Base-by-base conservation (phyloP, 2,113 vertebrate genomes). In the Turdus rufiventris region DNA sequence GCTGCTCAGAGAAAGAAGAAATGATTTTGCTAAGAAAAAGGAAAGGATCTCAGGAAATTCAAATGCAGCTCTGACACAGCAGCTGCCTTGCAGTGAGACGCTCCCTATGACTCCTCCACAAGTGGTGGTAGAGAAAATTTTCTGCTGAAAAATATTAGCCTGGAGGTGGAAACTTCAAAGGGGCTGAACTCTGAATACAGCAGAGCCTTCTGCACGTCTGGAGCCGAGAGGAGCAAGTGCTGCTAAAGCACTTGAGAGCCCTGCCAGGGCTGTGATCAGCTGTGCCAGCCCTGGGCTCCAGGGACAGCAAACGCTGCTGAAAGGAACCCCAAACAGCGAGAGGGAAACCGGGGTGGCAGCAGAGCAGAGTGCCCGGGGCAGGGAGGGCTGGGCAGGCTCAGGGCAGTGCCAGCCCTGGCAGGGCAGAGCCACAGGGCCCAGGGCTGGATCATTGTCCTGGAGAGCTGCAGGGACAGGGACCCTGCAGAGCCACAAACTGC, bases 101-200 rank as follows among this genome's bases (percentile, higher is more conserved):
- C 74, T 80, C 83, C 54, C 3, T 50, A 4, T 43, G 76, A 53
- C 63, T 94, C 72, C 70, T 92, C 50, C 50, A 38, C 76, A 63
- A 62, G 53, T 48, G 81, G 54, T 8, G 42, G 91, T 3, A 67
- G 81, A 42, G 89, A 77, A 77, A 81, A 91, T 85, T 70, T 85
- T 72, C 85, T 66, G 58, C 76, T 50, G 82, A 72, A 66, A 66
- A 86, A 80, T 75, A 65, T 36, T 67, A 93, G 88, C 89, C 89
- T 42, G 51, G 66, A 96, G 95, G 92, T 91, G 63, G 58, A 81
- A 93, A 92, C 94, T 94, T 97, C 94, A 96, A 96, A 96, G 86
- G 82, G 62, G 63, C 85, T 95, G 62, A 95, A 94, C 66, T 95
- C 54, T 74, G 85, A 63, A 72, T 91, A 67, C 66, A 93, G 79